phyloP scores from a whole-genome alignment of 2,888 invertebrate species.

The Pterostichus niger region DNA sequence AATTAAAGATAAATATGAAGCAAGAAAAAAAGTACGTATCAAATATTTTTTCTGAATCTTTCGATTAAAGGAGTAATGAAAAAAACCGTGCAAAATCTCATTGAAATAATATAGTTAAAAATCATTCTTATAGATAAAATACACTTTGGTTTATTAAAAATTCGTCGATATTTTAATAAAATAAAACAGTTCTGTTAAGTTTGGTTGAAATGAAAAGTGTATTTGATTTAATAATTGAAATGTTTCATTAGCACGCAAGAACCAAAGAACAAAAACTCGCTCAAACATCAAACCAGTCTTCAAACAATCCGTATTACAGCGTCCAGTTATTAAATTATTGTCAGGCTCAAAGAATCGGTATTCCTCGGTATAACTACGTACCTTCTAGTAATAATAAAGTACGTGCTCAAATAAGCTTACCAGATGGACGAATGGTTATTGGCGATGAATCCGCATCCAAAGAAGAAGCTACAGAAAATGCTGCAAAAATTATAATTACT shows the following conservation, averaged over 20 bases:
- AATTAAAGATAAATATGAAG: no score
- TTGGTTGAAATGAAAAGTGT: no score
- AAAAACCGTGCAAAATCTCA: no score
- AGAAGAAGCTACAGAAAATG: slow-evolving; percentile 78
- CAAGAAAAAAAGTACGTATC: no score
- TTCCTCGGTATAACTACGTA: slow-evolving; percentile 78
- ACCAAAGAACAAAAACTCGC: slow-evolving; percentile 62
- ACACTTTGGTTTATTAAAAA: no score
- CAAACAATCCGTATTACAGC: slow-evolving; percentile 66
- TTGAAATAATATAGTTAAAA: no score
- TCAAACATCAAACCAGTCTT: slow-evolving; percentile 39
- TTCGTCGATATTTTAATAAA: no score
- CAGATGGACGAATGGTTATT: slow-evolving; percentile 76
- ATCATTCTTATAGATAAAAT: no score
- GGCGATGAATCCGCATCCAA: slow-evolving; percentile 77
- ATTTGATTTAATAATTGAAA: no score
- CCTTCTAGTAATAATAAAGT: slow-evolving; percentile 72
- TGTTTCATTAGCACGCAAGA: slow-evolving; percentile 58
- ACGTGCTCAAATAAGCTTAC: slow-evolving; percentile 77
- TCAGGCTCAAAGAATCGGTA: slow-evolving; percentile 76
- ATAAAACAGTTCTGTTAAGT: no score
- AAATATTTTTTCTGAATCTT: no score
- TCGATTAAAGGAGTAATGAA: no score
- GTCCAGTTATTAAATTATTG: slow-evolving; percentile 76
- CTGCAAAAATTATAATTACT: slow-evolving; percentile 72